phyloP scores from a whole-genome alignment of 2,797 vertebrate species.

The Myripristis murdjan region DNA sequence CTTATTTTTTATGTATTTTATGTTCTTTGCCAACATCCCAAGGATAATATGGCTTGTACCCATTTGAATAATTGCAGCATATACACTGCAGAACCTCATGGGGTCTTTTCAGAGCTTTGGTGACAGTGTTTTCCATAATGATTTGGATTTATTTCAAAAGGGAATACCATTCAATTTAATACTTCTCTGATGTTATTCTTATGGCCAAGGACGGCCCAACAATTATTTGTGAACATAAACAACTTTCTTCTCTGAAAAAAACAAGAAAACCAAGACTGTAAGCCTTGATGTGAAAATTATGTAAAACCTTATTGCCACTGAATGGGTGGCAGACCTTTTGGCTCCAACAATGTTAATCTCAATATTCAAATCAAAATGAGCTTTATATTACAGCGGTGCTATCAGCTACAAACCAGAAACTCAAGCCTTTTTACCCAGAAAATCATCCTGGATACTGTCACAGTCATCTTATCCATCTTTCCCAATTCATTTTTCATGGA shows the following conservation, averaged over 20 bases:
- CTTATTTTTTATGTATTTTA: slow-evolving; percentile 58
- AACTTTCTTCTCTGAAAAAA: slow-evolving; percentile 12
- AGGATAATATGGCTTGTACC: slow-evolving; percentile 62
- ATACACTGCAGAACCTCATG: slow-evolving; percentile 39
- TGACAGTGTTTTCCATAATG: slow-evolving; percentile 59
- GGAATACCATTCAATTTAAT: slow-evolving; percentile 25
- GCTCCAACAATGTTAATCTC: background rate
- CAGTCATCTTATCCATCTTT: background rate
- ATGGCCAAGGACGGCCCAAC: slow-evolving; percentile 55
- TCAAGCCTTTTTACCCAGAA: background rate
- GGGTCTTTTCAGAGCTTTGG: slow-evolving; percentile 35
- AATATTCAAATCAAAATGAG: background rate
- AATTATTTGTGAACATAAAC: slow-evolving; percentile 49
- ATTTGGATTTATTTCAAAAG: slow-evolving; percentile 41
- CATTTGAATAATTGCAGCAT: slow-evolving; percentile 68
- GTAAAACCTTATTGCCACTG: background rate
- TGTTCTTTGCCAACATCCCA: slow-evolving; percentile 61
- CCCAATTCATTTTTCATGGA: background rate
- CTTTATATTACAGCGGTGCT: background rate
- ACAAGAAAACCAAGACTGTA: background rate
- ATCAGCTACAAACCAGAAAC: background rate
- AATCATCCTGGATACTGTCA: background rate
- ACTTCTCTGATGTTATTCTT: slow-evolving; percentile 52
- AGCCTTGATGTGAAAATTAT: background rate
- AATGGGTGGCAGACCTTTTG: background rate